phyloP scores from a whole-genome alignment of 2,888 invertebrate species.

The Noctua janthe region DNA sequence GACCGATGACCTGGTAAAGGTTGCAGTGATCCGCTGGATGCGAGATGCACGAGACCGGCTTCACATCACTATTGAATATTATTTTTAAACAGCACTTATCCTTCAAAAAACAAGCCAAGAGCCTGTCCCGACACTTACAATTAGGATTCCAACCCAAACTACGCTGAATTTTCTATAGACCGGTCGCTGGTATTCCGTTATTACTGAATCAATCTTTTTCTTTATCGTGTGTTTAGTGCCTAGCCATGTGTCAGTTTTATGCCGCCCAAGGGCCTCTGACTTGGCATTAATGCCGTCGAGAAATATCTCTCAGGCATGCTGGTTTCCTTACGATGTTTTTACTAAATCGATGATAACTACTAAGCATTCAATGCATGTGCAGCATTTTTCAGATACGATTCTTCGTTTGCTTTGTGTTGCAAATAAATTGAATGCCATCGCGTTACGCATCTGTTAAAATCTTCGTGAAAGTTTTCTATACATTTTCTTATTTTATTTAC shows the following conservation, averaged over 20 bases:
- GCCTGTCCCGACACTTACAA: not conserved
- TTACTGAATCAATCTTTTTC: not conserved
- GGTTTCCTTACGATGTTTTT: too few relatives aligned
- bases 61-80: not conserved
- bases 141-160: not conserved
- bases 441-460: not conserved
- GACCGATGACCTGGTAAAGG: too few relatives aligned
- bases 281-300: too few relatives aligned
- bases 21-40: too few relatives aligned
- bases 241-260: too few relatives aligned
- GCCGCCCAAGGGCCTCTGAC: too few relatives aligned
- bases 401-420: not conserved
- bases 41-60: too few relatives aligned
- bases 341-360: not conserved
- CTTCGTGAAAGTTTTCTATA: not conserved
- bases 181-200: not conserved
- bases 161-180: not conserved
- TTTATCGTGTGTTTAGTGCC: too few relatives aligned
- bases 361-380: not conserved
- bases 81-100: not conserved
- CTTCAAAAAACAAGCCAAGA: not conserved
- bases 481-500: not conserved
- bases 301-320: too few relatives aligned
- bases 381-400: not conserved
- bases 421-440: not conserved